Base-by-base conservation (phyloP, 1,140 invertebrate genomes). In the Cydia pomonella region DNA sequence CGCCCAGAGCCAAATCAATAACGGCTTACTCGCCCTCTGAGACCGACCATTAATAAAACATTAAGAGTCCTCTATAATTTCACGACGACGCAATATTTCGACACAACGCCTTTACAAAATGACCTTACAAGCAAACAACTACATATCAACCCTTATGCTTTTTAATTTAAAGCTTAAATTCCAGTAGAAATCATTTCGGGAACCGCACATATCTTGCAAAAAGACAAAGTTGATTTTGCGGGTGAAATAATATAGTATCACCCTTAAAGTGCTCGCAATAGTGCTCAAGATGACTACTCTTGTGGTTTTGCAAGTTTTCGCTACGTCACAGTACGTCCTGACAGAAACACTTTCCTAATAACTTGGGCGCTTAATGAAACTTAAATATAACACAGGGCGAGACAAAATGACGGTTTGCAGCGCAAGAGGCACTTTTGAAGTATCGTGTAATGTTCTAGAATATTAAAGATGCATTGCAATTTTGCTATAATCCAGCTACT, bases 11-110 rank as follows among this genome's bases (percentile, higher is more conserved):
- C 29, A 69, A 69, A 69, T 69, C 64, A 69, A 69, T 69, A 69
- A 66, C 41, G 64, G n/a, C 64, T 12, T 66, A 66, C 63, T 66
- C n/a, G 63, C 64, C 64, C 64, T 21, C 27, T 1, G 25, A 69
- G 64, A 69, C n/a, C 64, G 16, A 69, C 64, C 64, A 69, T 69
- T 69, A 69, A 69, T 69, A 69, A 69, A 69, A 69, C 64, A 69
- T 69, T 69, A 69, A 66, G 64, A 69, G 64, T 69, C 64, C 64
- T 69, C 64, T 69, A 69, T 69, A 69, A 69, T 69, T 69, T 69
- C 64, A 69, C 27, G 64, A 69, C 64, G 64, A 69, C 64, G 64
- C 64, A 69, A 69, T 69, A 69, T 69, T 69, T 69, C 64, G 64
- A 69, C 64, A 33, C 64, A 69, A 69, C 29, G 64, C 29, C 33